Percentiles rank a stretch among this genome's conserved stretches.
Evolutionary conservation across 2,113 vertebrate genomes (phyloP).

Genomic region (Nematolebias whitei): DNA sequence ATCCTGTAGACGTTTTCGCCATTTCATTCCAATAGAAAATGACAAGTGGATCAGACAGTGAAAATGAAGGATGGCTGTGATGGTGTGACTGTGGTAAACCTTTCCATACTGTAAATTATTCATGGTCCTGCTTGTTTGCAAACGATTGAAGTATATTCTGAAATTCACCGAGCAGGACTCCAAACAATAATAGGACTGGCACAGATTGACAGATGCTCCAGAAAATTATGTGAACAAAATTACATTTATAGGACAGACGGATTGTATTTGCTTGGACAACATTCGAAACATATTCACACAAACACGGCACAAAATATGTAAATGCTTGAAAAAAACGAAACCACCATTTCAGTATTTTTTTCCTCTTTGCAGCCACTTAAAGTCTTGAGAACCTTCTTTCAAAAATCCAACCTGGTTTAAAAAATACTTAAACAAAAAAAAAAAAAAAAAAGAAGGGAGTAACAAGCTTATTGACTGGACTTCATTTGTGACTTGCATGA

Average conservation of each 20-base stretch:
- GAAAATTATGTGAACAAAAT: conserved; percentile 37
- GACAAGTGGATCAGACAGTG: conserved; percentile 42
- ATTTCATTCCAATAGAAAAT: conserved; percentile 48
- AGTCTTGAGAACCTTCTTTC: neutral
- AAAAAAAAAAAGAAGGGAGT: conserved; percentile 30
- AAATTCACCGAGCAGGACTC: conserved; percentile 23
- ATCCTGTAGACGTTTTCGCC: conserved; percentile 32
- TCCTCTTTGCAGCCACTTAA: conserved; percentile 14
- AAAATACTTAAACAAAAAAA: conserved; percentile 6
- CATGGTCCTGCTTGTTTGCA: conserved; percentile 39
- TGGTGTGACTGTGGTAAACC: conserved; percentile 37
- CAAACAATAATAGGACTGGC: conserved; percentile 32
- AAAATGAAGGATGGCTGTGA: conserved; percentile 46
- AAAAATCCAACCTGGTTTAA: neutral
- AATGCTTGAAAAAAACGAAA: conserved; percentile 10
- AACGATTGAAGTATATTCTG: conserved; percentile 29
- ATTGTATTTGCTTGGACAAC: conserved; percentile 41
- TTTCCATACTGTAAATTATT: conserved; percentile 43
- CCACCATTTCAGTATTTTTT: conserved; percentile 12
- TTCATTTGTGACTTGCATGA: conserved; percentile 46
- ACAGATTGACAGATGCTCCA: conserved; percentile 34
- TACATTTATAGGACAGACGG: conserved; percentile 25
- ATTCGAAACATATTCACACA: conserved; percentile 27
- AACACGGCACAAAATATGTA: conserved; percentile 27
- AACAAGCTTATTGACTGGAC: conserved; percentile 56